Evolutionary conservation across 2,113 vertebrate genomes (phyloP), one percentile per base, ranked within the genome.

Genomic region (Forbesichthys papilliferus): DNA sequence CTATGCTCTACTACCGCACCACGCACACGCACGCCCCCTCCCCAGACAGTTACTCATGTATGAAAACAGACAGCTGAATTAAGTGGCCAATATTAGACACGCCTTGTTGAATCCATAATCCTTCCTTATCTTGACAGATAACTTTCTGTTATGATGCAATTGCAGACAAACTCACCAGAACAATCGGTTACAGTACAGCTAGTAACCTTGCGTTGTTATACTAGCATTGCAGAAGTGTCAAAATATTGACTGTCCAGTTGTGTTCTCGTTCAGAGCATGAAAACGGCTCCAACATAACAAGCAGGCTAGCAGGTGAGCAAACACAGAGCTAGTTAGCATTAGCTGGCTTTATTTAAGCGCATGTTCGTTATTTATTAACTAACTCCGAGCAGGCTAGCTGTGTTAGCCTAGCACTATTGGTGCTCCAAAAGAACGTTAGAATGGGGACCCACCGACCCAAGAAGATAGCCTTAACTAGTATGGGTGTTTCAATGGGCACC

Each of bases 21-120:
- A 52, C 68, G 57, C 60, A 60, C 33, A 52, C 70, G 14, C 54
- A 47, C 69, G 16, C 54, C 49, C 58, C 57, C 76, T 49, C 60
- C 72, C 56, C 52, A 69, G 59, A 77, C 65, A 46, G 14, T 81
- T 74, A 78, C 64, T 80, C 73, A 79, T 12, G 51, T 56, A 49
- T 58, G 60, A 81, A 86, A 84, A 71, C 73, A 83, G 78, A 80
- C 74, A 48, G 77, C 77, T 81, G 81, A 82, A 69, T 82, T 73
- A 72, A 69, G 79, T 27, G 74, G 49, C 76, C 79, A 68, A 64
- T 6, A 66, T 20, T 57, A 78, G 85, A 84, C 86, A 86, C 89
- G 77, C 89, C 87, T 90, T 81, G 47, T 60, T 67, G 8, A 16
- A 11, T 56, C 68, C 67, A 16, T 7, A 11, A 48, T 51, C 36